phyloP scores from a whole-genome alignment of 2,113 vertebrate species.

The Pterophyllum scalare region DNA sequence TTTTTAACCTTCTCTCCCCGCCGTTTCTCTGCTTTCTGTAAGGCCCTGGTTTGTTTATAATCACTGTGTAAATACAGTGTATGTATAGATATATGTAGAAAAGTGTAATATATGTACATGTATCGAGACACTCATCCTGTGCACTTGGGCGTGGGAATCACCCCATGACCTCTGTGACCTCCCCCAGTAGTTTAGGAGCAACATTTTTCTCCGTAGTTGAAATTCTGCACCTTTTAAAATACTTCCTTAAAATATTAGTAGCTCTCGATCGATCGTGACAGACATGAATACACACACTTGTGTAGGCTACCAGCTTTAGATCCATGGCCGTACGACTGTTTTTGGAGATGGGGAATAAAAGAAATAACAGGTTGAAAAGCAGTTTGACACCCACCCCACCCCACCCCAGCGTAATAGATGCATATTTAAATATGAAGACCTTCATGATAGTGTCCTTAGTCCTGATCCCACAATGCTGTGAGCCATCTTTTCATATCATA shows the following conservation, averaged over 20 bases:
- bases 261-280: slow-evolving; percentile 3
- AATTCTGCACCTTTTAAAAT: slow-evolving; percentile 9
- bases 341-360: slow-evolving; percentile 31
- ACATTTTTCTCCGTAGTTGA: slow-evolving; percentile 22
- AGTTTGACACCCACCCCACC: background rate
- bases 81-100: slow-evolving; percentile 78
- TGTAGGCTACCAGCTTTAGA: slow-evolving; percentile 19
- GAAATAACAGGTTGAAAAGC: background rate
- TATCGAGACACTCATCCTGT: slow-evolving; percentile 78
- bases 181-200: slow-evolving; percentile 31
- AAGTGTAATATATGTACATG: slow-evolving; percentile 81
- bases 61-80: slow-evolving; percentile 78
- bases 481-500: slow-evolving; percentile 69
- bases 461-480: slow-evolving; percentile 67
- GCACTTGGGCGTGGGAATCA: slow-evolving; percentile 54
- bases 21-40: slow-evolving; percentile 61
- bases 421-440: slow-evolving; percentile 35
- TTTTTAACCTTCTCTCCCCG: slow-evolving; percentile 43
- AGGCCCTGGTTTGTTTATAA: slow-evolving; percentile 73
- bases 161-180: slow-evolving; percentile 41
- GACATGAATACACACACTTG: slow-evolving; percentile 8
- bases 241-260: slow-evolving; percentile 34
- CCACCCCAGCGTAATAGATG: background rate
- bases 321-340: slow-evolving; percentile 64
- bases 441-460: slow-evolving; percentile 51